Evolutionary conservation across 2,113 vertebrate genomes (phyloP).

Genomic region (Benitochromis conjunctus): DNA sequence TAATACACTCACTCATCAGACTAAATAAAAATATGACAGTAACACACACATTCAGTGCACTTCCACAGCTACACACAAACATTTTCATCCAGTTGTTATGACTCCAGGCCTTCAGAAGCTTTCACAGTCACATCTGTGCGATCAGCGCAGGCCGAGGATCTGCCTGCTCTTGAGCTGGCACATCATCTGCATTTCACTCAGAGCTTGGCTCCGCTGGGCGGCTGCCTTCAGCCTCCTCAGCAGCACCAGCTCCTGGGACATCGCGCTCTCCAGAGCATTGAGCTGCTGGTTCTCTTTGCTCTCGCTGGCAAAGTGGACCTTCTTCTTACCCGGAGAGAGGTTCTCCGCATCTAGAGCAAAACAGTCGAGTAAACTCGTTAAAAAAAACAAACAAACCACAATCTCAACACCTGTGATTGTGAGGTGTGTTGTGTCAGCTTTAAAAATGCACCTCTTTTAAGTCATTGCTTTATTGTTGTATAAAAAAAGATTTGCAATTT

Average conservation of each 20-base stretch:
- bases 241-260: slow-evolving; percentile 73
- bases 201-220: slow-evolving; percentile 74
- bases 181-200: slow-evolving; percentile 78
- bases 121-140: background rate
- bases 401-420: background rate
- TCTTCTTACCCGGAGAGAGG: slow-evolving; percentile 79
- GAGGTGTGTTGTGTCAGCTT: background rate
- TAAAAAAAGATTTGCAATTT: slow-evolving; percentile 44
- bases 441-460: background rate
- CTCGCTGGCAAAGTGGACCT: slow-evolving; percentile 80
- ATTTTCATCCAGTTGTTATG: slow-evolving; percentile 7
- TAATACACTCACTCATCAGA: background rate
- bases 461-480: slow-evolving; percentile 10
- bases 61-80: background rate
- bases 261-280: slow-evolving; percentile 8
- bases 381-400: background rate
- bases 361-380: background rate
- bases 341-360: slow-evolving; percentile 69
- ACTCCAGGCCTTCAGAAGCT: background rate
- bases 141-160: slow-evolving; percentile 85
- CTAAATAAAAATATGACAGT: background rate
- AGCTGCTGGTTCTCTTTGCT: slow-evolving; percentile 77
- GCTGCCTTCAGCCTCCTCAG: slow-evolving; percentile 79
- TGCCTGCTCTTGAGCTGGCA: slow-evolving; percentile 83
- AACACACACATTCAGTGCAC: background rate